phyloP scores from a whole-genome alignment of 2,113 vertebrate species.

The Pampusana beccarii region DNA sequence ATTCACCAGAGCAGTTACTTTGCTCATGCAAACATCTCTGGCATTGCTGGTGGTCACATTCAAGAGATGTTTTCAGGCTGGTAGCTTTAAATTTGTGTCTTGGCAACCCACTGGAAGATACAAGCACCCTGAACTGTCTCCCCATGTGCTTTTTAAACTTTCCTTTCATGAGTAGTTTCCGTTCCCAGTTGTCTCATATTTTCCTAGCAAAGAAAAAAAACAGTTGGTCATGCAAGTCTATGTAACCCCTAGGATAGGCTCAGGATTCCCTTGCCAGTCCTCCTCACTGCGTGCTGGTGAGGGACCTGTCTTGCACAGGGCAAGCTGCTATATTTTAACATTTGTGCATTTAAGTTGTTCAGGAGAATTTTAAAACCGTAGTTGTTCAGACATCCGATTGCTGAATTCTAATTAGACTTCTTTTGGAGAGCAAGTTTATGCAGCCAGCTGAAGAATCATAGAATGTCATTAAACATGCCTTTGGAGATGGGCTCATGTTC shows the following conservation, averaged over 20 bases:
- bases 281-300: neutral
- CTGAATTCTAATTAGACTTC: neutral
- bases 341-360: neutral
- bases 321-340: neutral
- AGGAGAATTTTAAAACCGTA: neutral
- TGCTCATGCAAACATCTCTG: neutral
- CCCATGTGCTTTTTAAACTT: neutral
- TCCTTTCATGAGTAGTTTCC: neutral
- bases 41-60: neutral
- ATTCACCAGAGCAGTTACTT: neutral
- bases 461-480: neutral
- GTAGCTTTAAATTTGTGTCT: neutral
- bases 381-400: neutral
- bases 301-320: neutral
- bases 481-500: neutral
- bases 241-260: neutral
- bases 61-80: neutral
- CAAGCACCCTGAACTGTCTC: neutral
- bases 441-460: neutral
- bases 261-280: neutral
- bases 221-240: neutral
- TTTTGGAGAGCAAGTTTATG: neutral
- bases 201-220: neutral
- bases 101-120: neutral
- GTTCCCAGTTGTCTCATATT: neutral